phyloP scores from a whole-genome alignment of 2,797 vertebrate species.

The Margarornis squamiger region DNA sequence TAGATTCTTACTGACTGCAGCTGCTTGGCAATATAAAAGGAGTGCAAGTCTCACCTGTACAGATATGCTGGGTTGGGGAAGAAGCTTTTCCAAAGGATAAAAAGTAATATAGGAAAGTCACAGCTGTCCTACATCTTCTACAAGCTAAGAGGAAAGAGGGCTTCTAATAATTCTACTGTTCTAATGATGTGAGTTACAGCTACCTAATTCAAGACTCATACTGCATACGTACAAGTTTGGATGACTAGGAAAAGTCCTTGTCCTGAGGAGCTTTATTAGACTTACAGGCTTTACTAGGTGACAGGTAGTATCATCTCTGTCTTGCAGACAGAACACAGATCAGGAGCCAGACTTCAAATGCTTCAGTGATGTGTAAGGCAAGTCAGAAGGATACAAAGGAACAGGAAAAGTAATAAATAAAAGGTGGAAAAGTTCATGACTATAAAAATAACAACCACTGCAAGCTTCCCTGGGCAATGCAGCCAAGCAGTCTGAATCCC shows the following conservation, averaged over 20 bases:
- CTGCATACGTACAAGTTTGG: not conserved
- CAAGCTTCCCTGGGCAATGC: not conserved
- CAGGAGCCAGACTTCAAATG: not conserved
- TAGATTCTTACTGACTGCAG: not conserved
- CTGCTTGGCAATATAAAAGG: not conserved
- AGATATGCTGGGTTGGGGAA: not conserved
- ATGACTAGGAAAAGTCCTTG: not conserved
- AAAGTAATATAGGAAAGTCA: not conserved
- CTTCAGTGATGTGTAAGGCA: rapidly evolving
- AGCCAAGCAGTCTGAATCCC: not conserved
- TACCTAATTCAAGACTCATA: not conserved
- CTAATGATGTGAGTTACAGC: not conserved
- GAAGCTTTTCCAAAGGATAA: not conserved
- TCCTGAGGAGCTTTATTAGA: not conserved
- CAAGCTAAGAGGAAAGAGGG: not conserved
- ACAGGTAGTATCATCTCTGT: not conserved
- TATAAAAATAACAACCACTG: not conserved
- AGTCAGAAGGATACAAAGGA: not conserved
- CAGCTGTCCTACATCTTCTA: not conserved
- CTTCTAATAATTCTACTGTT: not conserved
- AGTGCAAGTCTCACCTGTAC: not conserved
- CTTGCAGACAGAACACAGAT: not conserved
- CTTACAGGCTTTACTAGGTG: not conserved
- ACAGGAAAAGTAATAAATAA: not conserved
- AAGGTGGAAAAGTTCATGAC: not conserved